Evolutionary conservation across 2,888 invertebrate species (phyloP).

Genomic region (Parapristionchus giblindavisi): DNA sequence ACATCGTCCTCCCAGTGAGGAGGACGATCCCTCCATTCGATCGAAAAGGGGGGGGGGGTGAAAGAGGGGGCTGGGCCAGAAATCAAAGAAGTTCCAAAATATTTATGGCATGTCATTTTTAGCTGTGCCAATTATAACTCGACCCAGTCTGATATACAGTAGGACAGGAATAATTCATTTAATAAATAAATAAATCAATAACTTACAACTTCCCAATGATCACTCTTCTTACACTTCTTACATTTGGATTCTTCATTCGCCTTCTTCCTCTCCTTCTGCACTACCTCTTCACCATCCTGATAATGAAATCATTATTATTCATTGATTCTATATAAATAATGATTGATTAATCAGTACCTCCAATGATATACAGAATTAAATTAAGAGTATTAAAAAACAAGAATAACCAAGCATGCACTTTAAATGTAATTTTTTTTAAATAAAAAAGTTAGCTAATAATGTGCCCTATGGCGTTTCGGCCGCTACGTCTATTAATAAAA

Average conservation of each 20-base stretch:
- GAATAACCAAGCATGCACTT: neutral
- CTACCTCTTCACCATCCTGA: constrained; percentile 51
- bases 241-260: constrained; percentile 81
- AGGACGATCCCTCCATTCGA: too few relatives aligned
- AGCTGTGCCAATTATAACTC: too few relatives aligned
- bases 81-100: too few relatives aligned
- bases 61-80: too few relatives aligned
- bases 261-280: constrained; percentile 67
- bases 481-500: neutral
- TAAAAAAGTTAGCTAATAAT: too few relatives aligned
- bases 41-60: too few relatives aligned
- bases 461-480: too few relatives aligned
- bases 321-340: neutral
- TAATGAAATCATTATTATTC: neutral
- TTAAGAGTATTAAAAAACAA: neutral
- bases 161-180: too few relatives aligned
- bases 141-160: too few relatives aligned
- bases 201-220: constrained; percentile 87
- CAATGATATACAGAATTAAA: neutral
- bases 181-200: too few relatives aligned
- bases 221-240: constrained; percentile 86
- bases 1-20: too few relatives aligned
- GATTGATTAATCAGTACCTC: neutral
- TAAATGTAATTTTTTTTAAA: neutral
- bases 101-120: too few relatives aligned